Evolutionary conservation across 2,888 invertebrate species (phyloP), one percentile per base, ranked within the genome.

Genomic region (Zaprionus lineosus): DNA sequence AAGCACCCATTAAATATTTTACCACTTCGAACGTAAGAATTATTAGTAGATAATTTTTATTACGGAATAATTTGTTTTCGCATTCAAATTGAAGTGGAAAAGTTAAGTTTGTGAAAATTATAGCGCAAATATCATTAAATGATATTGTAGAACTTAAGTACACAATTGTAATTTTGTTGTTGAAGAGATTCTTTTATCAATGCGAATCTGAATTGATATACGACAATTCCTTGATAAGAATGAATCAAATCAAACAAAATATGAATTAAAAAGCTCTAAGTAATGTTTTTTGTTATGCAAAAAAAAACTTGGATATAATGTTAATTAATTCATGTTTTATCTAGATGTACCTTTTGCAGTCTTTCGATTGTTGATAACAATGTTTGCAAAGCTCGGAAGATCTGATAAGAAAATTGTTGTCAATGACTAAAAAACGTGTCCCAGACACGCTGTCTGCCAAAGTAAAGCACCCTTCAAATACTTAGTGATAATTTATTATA

Each of bases 121-220:
- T 26, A 33, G 15, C 8, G 5, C 12, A 51, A 72, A 59, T 21
- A 62, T 50, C 37, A 51, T 47, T 11, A 48, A 57, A 62, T 57
- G 46, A 34, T 47, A 58, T 46, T 44, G 28, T 24, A 6, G 37
- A 55, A 16, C 39, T 15, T 12, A 33, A 11, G 26, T 39, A 33
- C 16, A 31, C 21, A 19, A 48, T 12, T 24, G 19, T 24, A 4
- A 8, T 3, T 15, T 28, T 36, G 11, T 8, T 46, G 29, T 28
- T 31, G n/a, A 47, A 60, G 37, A 29, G n/a, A n/a, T 16, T 33
- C 11, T 53, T 55, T 61, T 61, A 55, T 61, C 43, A 24, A 36
- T 16, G 40, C 36, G 28, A 8, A 53, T 39, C 6, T 29, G 37
- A 47, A 43, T 52, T 47, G 21, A 26, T 40, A 19, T 31, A 2